phyloP scores from a whole-genome alignment of 1,140 invertebrate species.

The Pentalonia nigronervosa region DNA sequence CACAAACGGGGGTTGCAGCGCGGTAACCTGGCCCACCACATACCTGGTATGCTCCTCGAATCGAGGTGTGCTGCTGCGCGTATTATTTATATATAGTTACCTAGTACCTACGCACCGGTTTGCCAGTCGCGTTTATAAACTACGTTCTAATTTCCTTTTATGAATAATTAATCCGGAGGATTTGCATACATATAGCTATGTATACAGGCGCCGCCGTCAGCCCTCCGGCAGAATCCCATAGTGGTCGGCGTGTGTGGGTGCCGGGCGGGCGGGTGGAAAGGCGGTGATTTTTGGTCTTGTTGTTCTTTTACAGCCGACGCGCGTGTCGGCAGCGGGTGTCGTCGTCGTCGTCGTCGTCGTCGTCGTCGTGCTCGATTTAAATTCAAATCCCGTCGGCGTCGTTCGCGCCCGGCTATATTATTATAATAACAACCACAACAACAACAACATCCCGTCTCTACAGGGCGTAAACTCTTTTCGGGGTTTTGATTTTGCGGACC shows the following conservation, averaged over 20 bases:
- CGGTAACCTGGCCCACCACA: too few relatives aligned
- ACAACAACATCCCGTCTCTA: not conserved
- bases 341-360: not conserved
- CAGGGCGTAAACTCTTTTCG: conserved; percentile 29
- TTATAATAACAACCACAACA: not conserved
- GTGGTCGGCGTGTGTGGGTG: not conserved
- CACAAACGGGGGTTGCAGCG: too few relatives aligned
- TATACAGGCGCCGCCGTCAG: not conserved
- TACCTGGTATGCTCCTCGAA: not conserved
- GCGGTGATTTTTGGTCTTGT: conserved; percentile 40
- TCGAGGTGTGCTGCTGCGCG: not conserved
- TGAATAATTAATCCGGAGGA: conserved; percentile 51
- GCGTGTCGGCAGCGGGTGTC: too few relatives aligned
- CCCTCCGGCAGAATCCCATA: not conserved
- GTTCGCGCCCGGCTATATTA: not conserved
- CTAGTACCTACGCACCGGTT: not conserved
- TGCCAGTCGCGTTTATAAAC: not conserved
- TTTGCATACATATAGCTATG: conserved; percentile 45
- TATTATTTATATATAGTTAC: not conserved
- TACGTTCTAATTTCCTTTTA: conserved; percentile 52
- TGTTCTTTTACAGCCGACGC: conserved; percentile 29
- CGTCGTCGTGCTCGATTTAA: conserved; percentile 33
- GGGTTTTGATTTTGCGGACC: conserved; percentile 6
- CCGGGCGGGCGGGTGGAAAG: not conserved
- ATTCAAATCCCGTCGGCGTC: conserved; percentile 47